Evolutionary conservation across 2,888 invertebrate genomes (phyloP).

Genomic region (Drosophila mayaguana): DNA sequence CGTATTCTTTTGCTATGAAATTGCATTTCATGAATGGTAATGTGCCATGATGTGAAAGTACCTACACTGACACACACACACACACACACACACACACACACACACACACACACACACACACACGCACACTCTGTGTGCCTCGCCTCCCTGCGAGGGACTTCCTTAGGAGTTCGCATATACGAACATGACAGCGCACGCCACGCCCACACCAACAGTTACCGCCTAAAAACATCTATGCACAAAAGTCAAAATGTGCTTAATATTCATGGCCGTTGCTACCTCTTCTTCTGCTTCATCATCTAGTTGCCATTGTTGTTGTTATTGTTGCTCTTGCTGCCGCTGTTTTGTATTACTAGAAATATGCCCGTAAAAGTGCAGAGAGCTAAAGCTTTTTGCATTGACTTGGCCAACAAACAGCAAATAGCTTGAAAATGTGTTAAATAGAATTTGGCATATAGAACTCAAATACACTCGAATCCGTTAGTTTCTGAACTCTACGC

Average conservation of each 20-base stretch:
- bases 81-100: not conserved
- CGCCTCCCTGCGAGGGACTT: constrained; percentile 12
- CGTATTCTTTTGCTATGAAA: constrained; percentile 66
- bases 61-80: not conserved
- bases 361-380: constrained; percentile 11
- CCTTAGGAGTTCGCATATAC: constrained; percentile 43
- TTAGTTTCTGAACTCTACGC: constrained; percentile 11
- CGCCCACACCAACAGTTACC: constrained; percentile 21
- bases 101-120: not conserved
- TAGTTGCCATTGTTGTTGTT: constrained; percentile 8
- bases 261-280: constrained; percentile 55
- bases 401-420: constrained; percentile 31
- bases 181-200: constrained; percentile 31
- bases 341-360: constrained; percentile 9
- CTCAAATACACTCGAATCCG: constrained; percentile 10
- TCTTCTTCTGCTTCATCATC: constrained; percentile 11
- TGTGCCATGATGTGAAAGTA: constrained; percentile 68
- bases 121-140: not conserved
- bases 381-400: constrained; percentile 19
- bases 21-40: constrained; percentile 78
- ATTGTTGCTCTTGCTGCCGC: constrained; percentile 1
- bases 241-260: constrained; percentile 64
- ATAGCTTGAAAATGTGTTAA: constrained; percentile 13
- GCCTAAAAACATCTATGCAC: constrained; percentile 41
- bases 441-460: constrained; percentile 31